Conservation (phyloP, 2,888 invertebrate genomes). For the Brachyopa scutellaris region DNA sequence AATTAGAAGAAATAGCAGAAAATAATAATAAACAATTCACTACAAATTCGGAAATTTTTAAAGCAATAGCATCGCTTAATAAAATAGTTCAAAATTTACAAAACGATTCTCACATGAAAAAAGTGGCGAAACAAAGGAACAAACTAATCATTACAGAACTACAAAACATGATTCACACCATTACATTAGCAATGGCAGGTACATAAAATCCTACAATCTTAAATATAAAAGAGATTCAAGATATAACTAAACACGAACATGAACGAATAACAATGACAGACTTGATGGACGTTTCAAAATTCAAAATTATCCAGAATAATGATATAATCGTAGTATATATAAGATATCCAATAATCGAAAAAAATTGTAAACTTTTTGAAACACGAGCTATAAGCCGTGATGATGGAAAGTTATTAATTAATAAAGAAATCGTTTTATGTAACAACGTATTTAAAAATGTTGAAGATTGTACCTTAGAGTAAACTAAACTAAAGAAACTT, state of each 20-base stretch:
- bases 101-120: neutral
- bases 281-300: constrained; percentile 13
- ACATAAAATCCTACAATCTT: constrained; percentile 2
- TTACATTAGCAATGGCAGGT: neutral
- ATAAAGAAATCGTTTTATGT: too few species aligned
- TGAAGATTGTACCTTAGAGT: neutral
- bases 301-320: constrained; percentile 21
- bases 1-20: constrained; percentile 13
- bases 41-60: too few species aligned
- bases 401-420: neutral
- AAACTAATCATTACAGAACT: neutral
- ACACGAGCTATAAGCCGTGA: neutral
- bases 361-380: constrained; percentile 10
- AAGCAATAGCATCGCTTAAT: neutral
- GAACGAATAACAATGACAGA: neutral
- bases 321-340: constrained; percentile 1
- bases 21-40: too few species aligned
- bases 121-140: neutral
- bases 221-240: neutral
- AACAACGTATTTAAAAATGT: neutral
- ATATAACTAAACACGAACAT: constrained; percentile 5
- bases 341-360: neutral
- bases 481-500: too few species aligned
- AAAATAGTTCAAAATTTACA: neutral
- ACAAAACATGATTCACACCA: constrained; percentile 16